These are phyloP conservation scores for Caenorhabditis parvicauda DNA, from an alignment of 2,888 invertebrate genomes.

Conservation along the genomic window DNA sequence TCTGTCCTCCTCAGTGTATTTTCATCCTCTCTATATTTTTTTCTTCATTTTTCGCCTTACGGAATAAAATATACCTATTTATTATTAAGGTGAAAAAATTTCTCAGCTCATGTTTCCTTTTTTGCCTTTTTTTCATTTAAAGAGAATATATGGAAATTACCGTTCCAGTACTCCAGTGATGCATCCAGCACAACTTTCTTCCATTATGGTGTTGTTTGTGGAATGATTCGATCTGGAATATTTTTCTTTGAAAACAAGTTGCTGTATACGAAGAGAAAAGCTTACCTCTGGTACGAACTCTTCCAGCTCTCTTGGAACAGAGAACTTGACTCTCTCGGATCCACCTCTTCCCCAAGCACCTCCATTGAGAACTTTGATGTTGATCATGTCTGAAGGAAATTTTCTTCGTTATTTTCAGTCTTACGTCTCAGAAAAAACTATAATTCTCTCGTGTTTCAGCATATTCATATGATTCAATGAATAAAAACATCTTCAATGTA, in stretches of 20 bases:
- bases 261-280: neutral
- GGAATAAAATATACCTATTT: too few species aligned
- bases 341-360: constrained; percentile 92
- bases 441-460: too few species aligned
- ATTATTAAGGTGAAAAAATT: too few species aligned
- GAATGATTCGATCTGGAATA: constrained; percentile 81
- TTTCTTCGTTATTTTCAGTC: too few species aligned
- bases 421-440: too few species aligned
- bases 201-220: constrained; percentile 96
- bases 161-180: constrained; percentile 98
- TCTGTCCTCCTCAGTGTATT: too few species aligned
- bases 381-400: constrained; percentile 71
- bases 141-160: constrained; percentile 63
- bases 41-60: too few species aligned
- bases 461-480: too few species aligned
- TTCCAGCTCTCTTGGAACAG: constrained; percentile 92
- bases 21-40: too few species aligned
- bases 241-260: neutral
- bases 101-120: too few species aligned
- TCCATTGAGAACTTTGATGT: constrained; percentile 95
- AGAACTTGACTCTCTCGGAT: constrained; percentile 79
- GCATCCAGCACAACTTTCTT: constrained; percentile 94
- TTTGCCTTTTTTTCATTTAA: neutral
- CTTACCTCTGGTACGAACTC: constrained; percentile 88
- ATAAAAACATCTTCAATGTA: too few species aligned